Evolutionary conservation across 2,113 vertebrate genomes (phyloP), one percentile per base, ranked within the genome.

Genomic region (Mohoua ochrocephala): DNA sequence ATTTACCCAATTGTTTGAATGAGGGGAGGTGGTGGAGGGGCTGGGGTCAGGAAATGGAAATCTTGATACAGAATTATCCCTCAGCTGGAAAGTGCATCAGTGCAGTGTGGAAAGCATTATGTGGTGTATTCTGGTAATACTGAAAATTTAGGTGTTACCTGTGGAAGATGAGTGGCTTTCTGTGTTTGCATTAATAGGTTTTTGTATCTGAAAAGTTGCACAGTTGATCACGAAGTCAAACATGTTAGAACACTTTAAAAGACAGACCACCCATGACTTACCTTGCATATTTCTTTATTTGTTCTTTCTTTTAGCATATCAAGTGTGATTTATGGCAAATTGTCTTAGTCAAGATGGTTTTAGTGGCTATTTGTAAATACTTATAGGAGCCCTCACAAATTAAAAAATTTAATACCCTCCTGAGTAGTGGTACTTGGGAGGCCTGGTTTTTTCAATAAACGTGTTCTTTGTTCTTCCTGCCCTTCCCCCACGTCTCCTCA

Each of bases 391-490:
- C 39, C 13, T 76, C 23, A 37, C 22, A 73, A 56, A 41, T 79
- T 0, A 22, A 57, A 53, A 84, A 63, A 12, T 5, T 1, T 5
- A 23, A 17, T 27, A 47, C 14, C 28, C 52, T 84, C 7, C 37
- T 56, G 49, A 64, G 41, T 28, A 87, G 27, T 59, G 52, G 33
- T 80, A 68, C 28, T 57, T 83, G 37, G 35, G 31, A 80, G 45
- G n/a, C 23, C 13, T 78, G 15, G 3, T 9, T 42, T 1, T 60
- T 57, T 33, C 3, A 6, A 50, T 81, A 50, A 91, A 78, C 15
- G 1, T 54, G 15, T 91, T 44, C 73, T 95, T 95, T 97, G 78
- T 94, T 93, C 81, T 87, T 84, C 41, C 37, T 91, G 41, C 78
- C 87, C 87, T 94, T 89, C 84, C 87, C 69, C 61, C 69, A 52